Evolutionary conservation across 2,888 invertebrate species (phyloP), one percentile per base, ranked within the genome.

Genomic region (Hyalella azteca): DNA sequence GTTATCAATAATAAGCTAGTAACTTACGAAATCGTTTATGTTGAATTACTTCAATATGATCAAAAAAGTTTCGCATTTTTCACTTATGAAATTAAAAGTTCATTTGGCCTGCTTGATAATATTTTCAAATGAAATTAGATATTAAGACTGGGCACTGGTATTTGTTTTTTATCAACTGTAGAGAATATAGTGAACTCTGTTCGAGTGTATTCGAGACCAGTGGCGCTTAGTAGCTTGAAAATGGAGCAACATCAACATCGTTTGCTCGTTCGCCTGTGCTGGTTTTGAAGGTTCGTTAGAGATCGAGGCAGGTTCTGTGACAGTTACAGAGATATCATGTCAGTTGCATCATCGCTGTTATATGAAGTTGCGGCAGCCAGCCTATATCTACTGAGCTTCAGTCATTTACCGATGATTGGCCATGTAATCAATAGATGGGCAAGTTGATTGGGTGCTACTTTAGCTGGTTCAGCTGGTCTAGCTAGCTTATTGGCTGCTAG

Each of bases 401-500:
- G 66, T 66, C 66, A 66, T 66, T 66, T 66, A 66, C 36, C 66
- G 36, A 66, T 66, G 66, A 66, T 66, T 66, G 66, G 66, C 66
- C 66, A 66, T 66, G 66, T 66, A 66, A 66, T 66, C 66, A 66
- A 66, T 66, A 66, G 66, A 66, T 66, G 36, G 66, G 66, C 66
- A 66, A 66, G 36, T 66, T 66, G 66, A 66, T 66, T 66, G 66
- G 66, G 66, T 66, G 66, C 66, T 19, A 66, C 66, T 66, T 66
- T 66, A 29, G 39, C 66, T 66, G 66, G 66, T 66, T 66, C 36
- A 66, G 66, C 36, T 66, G 66, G 66, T 66, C 66, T 66, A 36
- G 66, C 36, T 29, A 66, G 66, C 36, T 66, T 66, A 66, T 66
- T 66, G 66, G 66, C 36, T 66, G 66, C 66, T 66, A 66, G 66